Evolutionary conservation across 2,888 invertebrate genomes (phyloP), one percentile per base, ranked within the genome.

Genomic region (Doris montereyensis): DNA sequence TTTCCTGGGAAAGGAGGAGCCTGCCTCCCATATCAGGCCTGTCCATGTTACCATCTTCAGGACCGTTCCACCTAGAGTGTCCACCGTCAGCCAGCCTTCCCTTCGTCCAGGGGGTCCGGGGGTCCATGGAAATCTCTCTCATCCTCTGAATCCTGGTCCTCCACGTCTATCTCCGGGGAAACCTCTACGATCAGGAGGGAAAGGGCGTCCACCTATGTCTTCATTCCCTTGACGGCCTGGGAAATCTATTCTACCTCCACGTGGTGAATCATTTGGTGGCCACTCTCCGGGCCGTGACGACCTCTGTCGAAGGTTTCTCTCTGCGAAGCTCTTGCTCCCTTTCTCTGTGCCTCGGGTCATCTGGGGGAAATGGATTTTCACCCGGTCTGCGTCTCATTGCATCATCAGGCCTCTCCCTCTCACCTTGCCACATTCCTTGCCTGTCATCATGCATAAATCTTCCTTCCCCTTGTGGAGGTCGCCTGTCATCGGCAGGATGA

Each of bases 341-440:
- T 30, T 78, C 78, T 68, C 67, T 74, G 68, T 72, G 74, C 24
- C 68, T 62, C 10, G 28, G 24, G n/a, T 78, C 74, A 24, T 78
- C 78, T 17, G 78, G 74, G 13, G 78, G 24, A 67, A 74, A 74
- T 0, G 67, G 32, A 65, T 68, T 74, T 34, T 78, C 78, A n/a
- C 68, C 78, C n/a, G 78, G 78, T n/a, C 78, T 32, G 21, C 78
- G 52, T 2, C 74, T 72, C 35, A 26, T 28, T 34, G 68, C 67
- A 24, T 68, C 74, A 4, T 74, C 78, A 30, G 73, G 34, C 24
- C 78, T 62, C 17, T 52, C 30, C 28, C 73, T 21, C 21, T 78
- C 78, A n/a, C 52, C 52, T 10, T 5, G 52, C 52, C 52, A 41
- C 52, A 41, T 41, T 41, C 52, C 17, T 10, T 41, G 8, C 17